These are phyloP conservation scores for Brachypalpus laphriformis DNA, from an alignment of 2,888 invertebrate genomes.

Conservation along the genomic window DNA sequence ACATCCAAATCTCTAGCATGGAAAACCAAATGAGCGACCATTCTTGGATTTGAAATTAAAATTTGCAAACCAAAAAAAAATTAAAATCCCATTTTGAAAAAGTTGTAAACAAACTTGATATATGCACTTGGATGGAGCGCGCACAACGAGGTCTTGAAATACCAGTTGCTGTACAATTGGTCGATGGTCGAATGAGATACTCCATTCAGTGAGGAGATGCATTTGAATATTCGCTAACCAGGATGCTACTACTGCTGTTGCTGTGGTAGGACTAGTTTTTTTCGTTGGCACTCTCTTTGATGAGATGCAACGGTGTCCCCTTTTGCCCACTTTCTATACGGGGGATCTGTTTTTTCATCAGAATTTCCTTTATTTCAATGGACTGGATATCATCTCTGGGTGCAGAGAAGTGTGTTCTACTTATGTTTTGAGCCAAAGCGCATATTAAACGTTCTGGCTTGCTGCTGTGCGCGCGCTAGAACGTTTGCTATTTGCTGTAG, in stretches of 20 bases:
- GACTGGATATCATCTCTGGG: slow-evolving; percentile 30
- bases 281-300: slow-evolving; percentile 36
- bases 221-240: slow-evolving; percentile 72
- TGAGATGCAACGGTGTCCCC: slow-evolving; percentile 65
- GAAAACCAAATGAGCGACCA: slow-evolving; percentile 24
- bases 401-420: slow-evolving; percentile 59
- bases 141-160: slow-evolving; percentile 53
- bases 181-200: slow-evolving; percentile 70
- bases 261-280: slow-evolving; percentile 55
- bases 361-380: slow-evolving; percentile 55
- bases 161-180: slow-evolving; percentile 63
- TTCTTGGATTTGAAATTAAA: slow-evolving; percentile 54
- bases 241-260: slow-evolving; percentile 36
- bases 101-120: slow-evolving; percentile 39
- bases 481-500: slow-evolving; percentile 43
- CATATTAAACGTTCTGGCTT: slow-evolving; percentile 50
- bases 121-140: slow-evolving; percentile 21
- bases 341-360: slow-evolving; percentile 35
- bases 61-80: background rate
- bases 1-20: slow-evolving; percentile 32
- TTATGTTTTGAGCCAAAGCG: slow-evolving; percentile 55
- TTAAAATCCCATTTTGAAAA: slow-evolving; percentile 15
- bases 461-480: background rate
- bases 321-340: slow-evolving; percentile 56
- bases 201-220: slow-evolving; percentile 11